Evolutionary conservation across 2,888 invertebrate species (phyloP), one percentile per base, ranked within the genome.

Genomic region (Lagria hirta): DNA sequence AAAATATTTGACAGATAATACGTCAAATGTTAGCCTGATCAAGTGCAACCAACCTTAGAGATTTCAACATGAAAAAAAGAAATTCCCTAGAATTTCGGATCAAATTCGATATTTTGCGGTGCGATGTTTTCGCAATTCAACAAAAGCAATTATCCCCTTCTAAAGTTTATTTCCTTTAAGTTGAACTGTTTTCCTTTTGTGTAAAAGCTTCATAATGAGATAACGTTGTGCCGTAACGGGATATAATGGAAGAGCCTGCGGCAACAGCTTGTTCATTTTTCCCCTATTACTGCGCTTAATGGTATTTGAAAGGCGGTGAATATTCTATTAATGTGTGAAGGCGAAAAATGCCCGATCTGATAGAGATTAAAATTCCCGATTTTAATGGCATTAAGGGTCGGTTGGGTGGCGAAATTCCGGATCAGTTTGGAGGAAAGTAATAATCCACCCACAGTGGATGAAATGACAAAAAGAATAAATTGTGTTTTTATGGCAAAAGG

Each of bases 141-240:
- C 33, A 33, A 41, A 41, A 41, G 27, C 33, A 41, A 41, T 41
- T 33, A 33, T 33, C 33, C 33, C 28, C n/a, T 37, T 37, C n/a
- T 37, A 20, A 37, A 18, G 13, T 28, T 27, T 27, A 28, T 28
- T 28, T 36, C 36, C 40, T 41, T 41, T 33, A 41, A n/a, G 21
- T 18, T 13, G 33, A 21, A 33, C 26, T 41, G 33, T 33, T 41
- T 33, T 33, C 33, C 41, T 38, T 41, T 35, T 35, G 35, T 35
- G 29, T 34, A 43, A 43, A 43, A 43, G 42, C 42, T 43, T 30
- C 21, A 35, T 43, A 43, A 43, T 43, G 42, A 42, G 42, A 42
- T 42, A 42, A 34, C 42, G 42, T 27, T 22, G 28, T 13, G 33
- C 34, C 14, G 28, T 32, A 40, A 40, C 40, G 11, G 40, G 30